Percentiles rank a stretch among this genome's conserved stretches.
These are phyloP conservation scores for Cinclus cinclus DNA, from an alignment of 2,113 vertebrate genomes.

Conservation along the genomic window DNA sequence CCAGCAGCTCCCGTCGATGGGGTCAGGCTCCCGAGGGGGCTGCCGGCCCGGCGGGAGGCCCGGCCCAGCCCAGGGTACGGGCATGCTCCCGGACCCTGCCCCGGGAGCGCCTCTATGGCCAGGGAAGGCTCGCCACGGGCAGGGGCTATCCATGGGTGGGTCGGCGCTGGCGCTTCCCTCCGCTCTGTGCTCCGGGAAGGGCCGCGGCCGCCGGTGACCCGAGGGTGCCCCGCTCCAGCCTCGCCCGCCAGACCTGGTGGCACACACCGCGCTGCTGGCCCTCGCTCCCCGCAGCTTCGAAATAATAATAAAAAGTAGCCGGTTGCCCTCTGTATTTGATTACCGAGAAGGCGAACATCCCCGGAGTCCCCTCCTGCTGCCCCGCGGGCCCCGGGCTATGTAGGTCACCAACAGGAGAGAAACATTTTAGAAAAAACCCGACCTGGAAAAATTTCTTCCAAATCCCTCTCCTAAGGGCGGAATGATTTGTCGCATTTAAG, in stretches of 20 bases:
- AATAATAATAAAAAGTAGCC: neutral
- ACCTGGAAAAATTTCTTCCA: neutral
- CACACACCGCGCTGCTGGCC: neutral
- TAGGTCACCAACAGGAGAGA: constrained; percentile 12
- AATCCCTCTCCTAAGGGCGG: neutral
- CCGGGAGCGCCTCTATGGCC: neutral
- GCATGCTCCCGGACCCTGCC: too few relatives aligned
- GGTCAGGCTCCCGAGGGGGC: neutral
- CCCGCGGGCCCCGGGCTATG: neutral
- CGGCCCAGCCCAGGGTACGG: neutral
- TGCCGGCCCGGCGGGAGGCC: too few relatives aligned
- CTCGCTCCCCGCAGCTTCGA: neutral
- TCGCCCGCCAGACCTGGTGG: neutral
- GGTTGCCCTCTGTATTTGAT: neutral
- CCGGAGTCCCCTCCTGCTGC: neutral
- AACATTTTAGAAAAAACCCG: neutral
- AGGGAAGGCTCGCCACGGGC: neutral
- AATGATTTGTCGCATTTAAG: neutral
- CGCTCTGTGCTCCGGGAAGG: neutral
- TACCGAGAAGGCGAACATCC: neutral
- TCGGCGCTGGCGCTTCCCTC: neutral
- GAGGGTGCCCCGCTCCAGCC: neutral
- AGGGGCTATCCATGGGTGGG: too few relatives aligned
- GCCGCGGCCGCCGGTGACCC: neutral
- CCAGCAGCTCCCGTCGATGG: neutral